Conservation (phyloP, 2,888 invertebrate genomes). For the Zaprionus lineosus region DNA sequence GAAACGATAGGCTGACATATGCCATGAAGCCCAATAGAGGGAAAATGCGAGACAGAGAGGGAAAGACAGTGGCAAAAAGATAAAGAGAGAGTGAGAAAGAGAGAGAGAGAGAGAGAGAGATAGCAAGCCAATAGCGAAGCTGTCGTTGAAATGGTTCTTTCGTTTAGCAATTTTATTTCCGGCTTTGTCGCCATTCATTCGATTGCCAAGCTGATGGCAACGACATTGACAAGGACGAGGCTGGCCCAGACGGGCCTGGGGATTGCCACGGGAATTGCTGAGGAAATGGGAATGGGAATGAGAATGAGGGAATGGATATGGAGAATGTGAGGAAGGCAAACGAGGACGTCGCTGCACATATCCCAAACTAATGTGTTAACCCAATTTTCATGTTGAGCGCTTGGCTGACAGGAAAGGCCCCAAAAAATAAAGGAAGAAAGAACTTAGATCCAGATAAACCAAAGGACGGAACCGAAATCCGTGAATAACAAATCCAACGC, state of each 20-base stretch:
- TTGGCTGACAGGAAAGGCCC: constrained; percentile 3
- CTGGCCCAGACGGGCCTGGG: too few relatives aligned
- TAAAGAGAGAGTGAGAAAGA: not conserved
- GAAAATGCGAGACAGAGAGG: not conserved
- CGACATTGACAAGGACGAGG: constrained; percentile 34
- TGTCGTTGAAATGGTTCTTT: constrained; percentile 53
- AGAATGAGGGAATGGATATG: constrained; percentile 10
- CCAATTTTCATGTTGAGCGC: constrained; percentile 65
- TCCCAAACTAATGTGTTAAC: constrained; percentile 65
- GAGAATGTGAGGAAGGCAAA: too few relatives aligned
- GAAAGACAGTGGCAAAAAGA: not conserved
- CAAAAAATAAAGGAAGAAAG: too few relatives aligned
- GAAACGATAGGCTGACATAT: constrained; percentile 58
- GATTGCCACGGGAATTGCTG: too few relatives aligned
- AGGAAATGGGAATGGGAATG: constrained; percentile 6
- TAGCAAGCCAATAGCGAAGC: constrained; percentile 24
- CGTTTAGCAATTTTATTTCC: constrained; percentile 75
- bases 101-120: not conserved
- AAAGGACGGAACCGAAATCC: constrained; percentile 24
- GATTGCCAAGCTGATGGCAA: constrained; percentile 61
- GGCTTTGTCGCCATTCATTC: constrained; percentile 74
- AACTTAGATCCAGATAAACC: constrained; percentile 43
- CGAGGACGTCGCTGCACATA: constrained; percentile 24
- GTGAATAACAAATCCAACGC: constrained; percentile 49
- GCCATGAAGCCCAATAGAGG: not conserved